Evolutionary conservation across 2,113 vertebrate genomes (phyloP).

Genomic region (Pterocles burchelli): DNA sequence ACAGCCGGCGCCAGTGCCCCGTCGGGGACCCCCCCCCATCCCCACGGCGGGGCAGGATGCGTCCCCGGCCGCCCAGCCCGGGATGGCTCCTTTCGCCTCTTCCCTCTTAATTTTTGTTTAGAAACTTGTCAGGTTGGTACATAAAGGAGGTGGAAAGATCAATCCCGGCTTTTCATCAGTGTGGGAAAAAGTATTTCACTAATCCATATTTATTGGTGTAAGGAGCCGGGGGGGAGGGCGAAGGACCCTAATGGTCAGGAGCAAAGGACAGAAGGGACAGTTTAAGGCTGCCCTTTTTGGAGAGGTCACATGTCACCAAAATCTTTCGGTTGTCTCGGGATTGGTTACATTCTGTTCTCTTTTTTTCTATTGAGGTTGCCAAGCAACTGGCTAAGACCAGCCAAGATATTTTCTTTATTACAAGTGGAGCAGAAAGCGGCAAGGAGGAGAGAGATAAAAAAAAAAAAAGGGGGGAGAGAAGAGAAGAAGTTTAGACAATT

Average conservation of each 20-base stretch:
- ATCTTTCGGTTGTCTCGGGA: slow-evolving; percentile 82
- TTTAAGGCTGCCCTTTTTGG: slow-evolving; percentile 73
- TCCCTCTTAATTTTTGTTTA: slow-evolving; percentile 73
- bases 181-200: slow-evolving; percentile 83
- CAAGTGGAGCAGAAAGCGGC: slow-evolving; percentile 78
- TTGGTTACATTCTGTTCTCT: slow-evolving; percentile 81
- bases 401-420: slow-evolving; percentile 92
- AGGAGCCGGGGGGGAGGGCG: slow-evolving; percentile 29
- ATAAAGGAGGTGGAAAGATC: slow-evolving; percentile 82
- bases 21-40: neutral
- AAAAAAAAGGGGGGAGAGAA: neutral
- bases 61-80: neutral
- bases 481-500: slow-evolving; percentile 63
- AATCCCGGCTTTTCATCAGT: slow-evolving; percentile 78
- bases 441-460: slow-evolving; percentile 61
- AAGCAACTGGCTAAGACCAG: slow-evolving; percentile 90
- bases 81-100: slow-evolving; percentile 67
- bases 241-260: slow-evolving; percentile 63
- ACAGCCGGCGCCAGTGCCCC: slow-evolving; percentile 22
- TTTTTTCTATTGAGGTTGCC: slow-evolving; percentile 87
- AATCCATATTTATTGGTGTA: slow-evolving; percentile 87
- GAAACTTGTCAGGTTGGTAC: slow-evolving; percentile 77
- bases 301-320: slow-evolving; percentile 81
- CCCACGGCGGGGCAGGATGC: slow-evolving; percentile 26
- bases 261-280: slow-evolving; percentile 71